Conservation (phyloP, 2,113 vertebrate species). For the Toxotes jaculatrix region DNA sequence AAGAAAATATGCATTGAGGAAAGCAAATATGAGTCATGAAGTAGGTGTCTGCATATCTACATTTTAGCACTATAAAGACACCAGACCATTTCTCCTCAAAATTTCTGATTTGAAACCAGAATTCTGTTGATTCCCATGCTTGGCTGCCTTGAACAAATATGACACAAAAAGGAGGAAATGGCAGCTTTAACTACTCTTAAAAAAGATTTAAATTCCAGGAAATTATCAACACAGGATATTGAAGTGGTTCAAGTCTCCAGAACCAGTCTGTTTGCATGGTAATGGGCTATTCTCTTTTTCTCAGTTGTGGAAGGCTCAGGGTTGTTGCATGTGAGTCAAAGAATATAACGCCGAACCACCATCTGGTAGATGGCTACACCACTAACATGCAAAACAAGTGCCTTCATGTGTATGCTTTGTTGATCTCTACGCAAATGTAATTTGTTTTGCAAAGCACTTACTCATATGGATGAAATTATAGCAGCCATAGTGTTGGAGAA, state of each 20-base stretch:
- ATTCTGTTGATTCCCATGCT: background rate
- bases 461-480: slow-evolving; percentile 39
- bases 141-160: background rate
- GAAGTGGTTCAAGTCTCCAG: slow-evolving; percentile 14
- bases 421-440: slow-evolving; percentile 53
- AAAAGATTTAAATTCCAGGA: slow-evolving; percentile 33
- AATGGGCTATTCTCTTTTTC: slow-evolving; percentile 33
- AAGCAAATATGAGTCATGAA: slow-evolving; percentile 3
- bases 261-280: slow-evolving; percentile 13
- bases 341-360: slow-evolving; percentile 50
- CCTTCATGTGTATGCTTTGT: slow-evolving; percentile 46
- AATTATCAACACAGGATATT: slow-evolving; percentile 39
- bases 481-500: slow-evolving; percentile 23
- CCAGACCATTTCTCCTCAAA: background rate
- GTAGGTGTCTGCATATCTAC: background rate
- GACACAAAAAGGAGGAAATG: slow-evolving; percentile 29
- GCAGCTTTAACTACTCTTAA: slow-evolving; percentile 19
- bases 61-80: background rate
- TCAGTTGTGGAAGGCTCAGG: slow-evolving; percentile 2
- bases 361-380: slow-evolving; percentile 43
- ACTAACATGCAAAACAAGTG: slow-evolving; percentile 68
- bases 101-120: background rate
- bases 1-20: background rate
- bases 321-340: slow-evolving; percentile 47
- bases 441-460: slow-evolving; percentile 72